These are phyloP conservation scores for Protonibea diacanthus DNA, from an alignment of 2,797 vertebrate genomes.

Conservation along the genomic window DNA sequence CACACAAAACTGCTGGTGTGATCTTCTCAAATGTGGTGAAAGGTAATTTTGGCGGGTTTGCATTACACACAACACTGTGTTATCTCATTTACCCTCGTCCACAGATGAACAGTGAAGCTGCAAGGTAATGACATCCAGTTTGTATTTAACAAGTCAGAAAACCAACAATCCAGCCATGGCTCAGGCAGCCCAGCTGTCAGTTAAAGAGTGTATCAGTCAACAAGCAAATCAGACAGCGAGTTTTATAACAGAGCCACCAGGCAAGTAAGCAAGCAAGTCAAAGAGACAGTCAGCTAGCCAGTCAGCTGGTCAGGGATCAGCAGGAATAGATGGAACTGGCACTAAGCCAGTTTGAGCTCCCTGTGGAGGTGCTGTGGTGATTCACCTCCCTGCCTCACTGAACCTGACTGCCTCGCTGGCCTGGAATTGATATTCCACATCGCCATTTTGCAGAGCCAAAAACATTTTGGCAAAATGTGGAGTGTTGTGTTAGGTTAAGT, in stretches of 20 bases:
- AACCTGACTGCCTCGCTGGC: slow-evolving; percentile 54
- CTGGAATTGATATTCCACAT: slow-evolving; percentile 65
- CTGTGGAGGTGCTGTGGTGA: slow-evolving; percentile 61
- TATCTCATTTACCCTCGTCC: slow-evolving; percentile 23
- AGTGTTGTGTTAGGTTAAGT: slow-evolving; percentile 61
- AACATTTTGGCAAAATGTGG: slow-evolving; percentile 65
- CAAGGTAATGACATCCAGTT: slow-evolving; percentile 42
- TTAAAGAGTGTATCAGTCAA: slow-evolving; percentile 33
- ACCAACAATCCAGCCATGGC: slow-evolving; percentile 23
- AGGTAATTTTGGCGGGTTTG: slow-evolving; percentile 11
- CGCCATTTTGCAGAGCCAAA: slow-evolving; percentile 59
- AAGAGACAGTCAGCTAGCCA: slow-evolving; percentile 46
- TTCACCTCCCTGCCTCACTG: slow-evolving; percentile 64
- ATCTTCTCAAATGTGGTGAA: slow-evolving; percentile 8
- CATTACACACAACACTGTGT: slow-evolving; percentile 19
- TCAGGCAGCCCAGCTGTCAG: slow-evolving; percentile 26
- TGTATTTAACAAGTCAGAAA: slow-evolving; percentile 50
- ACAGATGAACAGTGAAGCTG: slow-evolving; percentile 46
- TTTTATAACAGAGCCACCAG: slow-evolving; percentile 42
- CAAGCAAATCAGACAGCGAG: slow-evolving; percentile 35
- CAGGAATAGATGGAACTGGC: slow-evolving; percentile 63
- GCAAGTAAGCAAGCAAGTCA: slow-evolving; percentile 49
- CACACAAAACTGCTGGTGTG: slow-evolving; percentile 13
- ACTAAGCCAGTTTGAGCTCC: slow-evolving; percentile 63
- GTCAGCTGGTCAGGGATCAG: slow-evolving; percentile 51